These are phyloP conservation scores for Coracopsis vasa DNA, from an alignment of 2,113 vertebrate genomes.

Conservation along the genomic window DNA sequence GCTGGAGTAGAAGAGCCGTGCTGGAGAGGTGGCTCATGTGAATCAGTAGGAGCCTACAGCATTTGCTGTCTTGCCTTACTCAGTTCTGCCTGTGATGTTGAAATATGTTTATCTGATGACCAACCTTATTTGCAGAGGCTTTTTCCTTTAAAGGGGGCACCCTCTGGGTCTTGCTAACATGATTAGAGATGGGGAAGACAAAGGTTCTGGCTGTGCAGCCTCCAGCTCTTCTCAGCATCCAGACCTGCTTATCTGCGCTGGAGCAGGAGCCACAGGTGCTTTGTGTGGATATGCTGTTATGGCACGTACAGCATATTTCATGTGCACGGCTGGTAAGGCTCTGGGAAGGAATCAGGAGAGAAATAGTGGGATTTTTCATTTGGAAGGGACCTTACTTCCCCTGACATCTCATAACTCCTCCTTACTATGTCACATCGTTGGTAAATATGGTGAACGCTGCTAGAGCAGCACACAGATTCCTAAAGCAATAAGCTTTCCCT, in stretches of 20 bases:
- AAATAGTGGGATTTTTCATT: background rate
- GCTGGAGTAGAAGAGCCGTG: background rate
- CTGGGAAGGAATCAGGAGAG: background rate
- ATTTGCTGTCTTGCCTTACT: background rate
- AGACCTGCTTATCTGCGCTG: background rate
- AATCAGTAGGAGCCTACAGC: background rate
- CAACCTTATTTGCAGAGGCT: background rate
- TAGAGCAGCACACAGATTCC: background rate
- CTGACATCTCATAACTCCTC: background rate
- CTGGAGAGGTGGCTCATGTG: too few species aligned
- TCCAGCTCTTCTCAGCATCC: background rate
- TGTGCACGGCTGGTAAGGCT: background rate
- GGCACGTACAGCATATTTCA: background rate
- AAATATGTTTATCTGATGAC: background rate
- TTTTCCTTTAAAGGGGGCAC: background rate
- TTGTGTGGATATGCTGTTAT: rapidly evolving
- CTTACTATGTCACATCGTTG: background rate
- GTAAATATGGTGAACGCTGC: background rate
- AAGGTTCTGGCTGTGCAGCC: background rate
- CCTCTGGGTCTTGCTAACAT: background rate
- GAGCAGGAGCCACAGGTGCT: background rate
- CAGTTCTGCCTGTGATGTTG: background rate
- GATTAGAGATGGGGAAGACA: background rate
- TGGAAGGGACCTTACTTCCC: background rate
- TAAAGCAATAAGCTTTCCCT: background rate